Evolutionary conservation across 2,797 vertebrate species (phyloP).

Genomic region (Poecilia picta): DNA sequence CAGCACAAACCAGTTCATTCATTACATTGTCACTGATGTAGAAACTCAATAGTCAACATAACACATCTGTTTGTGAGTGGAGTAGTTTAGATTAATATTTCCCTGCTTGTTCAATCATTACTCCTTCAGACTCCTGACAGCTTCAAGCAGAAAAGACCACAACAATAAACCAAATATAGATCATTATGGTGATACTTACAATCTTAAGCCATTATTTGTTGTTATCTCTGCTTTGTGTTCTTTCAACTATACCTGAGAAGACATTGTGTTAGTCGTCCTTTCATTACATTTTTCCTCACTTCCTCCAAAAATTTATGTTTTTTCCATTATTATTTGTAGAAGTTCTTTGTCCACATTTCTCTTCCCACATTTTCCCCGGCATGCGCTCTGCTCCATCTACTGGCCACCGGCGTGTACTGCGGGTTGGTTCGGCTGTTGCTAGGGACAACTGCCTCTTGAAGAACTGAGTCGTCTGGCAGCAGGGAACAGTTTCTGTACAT

Average conservation of each 20-base stretch:
- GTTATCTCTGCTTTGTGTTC: neutral
- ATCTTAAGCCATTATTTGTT: neutral
- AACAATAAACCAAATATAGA: neutral
- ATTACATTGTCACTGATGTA: neutral
- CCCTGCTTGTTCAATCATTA: neutral
- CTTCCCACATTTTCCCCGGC: neutral
- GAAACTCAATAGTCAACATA: neutral
- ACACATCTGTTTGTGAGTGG: neutral
- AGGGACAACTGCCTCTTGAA: conserved; percentile 54
- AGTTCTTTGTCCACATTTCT: neutral
- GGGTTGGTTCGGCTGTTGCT: conserved; percentile 46
- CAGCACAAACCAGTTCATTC: neutral
- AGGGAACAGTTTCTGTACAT: conserved; percentile 23
- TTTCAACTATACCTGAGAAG: neutral
- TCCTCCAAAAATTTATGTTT: neutral
- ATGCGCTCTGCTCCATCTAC: conserved; percentile 55
- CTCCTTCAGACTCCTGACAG: neutral
- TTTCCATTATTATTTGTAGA: neutral
- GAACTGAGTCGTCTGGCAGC: conserved; percentile 43
- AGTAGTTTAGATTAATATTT: neutral
- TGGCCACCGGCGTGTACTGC: conserved; percentile 27
- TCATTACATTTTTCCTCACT: neutral
- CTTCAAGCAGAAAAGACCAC: neutral
- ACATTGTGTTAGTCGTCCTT: neutral
- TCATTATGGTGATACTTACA: neutral